Evolutionary conservation across 2,888 invertebrate genomes (phyloP).

Genomic region (Scaptodrosophila latifasciaeformis): DNA sequence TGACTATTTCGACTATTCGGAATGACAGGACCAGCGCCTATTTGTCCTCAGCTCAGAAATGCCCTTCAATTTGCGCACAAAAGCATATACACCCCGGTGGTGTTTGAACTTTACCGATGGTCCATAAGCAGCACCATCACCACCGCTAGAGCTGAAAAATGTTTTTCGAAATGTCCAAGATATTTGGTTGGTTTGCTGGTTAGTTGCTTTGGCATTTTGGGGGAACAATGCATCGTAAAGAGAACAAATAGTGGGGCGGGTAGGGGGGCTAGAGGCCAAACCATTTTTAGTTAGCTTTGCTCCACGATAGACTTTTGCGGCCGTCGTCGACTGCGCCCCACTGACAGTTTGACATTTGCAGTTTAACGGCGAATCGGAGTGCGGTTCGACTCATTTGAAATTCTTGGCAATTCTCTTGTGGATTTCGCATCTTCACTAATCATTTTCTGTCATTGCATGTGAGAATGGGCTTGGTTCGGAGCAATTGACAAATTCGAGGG

Average conservation of each 20-base stretch:
- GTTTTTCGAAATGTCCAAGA: slow-evolving; percentile 52
- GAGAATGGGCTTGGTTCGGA: too few relatives aligned
- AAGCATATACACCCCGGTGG: slow-evolving; percentile 4
- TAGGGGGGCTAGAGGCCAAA: slow-evolving; percentile 15
- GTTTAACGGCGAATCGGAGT: slow-evolving; percentile 18
- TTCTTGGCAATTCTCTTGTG: slow-evolving; percentile 7
- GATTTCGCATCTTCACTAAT: slow-evolving; percentile 17
- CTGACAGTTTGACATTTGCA: slow-evolving; percentile 51
- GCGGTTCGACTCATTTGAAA: neutral
- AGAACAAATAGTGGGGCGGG: too few relatives aligned
- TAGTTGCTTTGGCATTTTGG: slow-evolving; percentile 58
- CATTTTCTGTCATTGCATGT: too few relatives aligned
- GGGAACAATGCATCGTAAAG: too few relatives aligned
- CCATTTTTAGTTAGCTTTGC: slow-evolving; percentile 34
- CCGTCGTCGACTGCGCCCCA: slow-evolving; percentile 11
- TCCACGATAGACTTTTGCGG: slow-evolving; percentile 23
- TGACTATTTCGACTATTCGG: too few relatives aligned
- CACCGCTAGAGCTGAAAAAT: too few relatives aligned
- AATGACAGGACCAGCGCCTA: too few relatives aligned
- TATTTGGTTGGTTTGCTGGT: too few relatives aligned
- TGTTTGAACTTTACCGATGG: slow-evolving; percentile 57
- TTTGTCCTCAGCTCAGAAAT: slow-evolving; percentile 15
- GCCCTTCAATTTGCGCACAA: slow-evolving; percentile 17
- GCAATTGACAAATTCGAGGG: too few relatives aligned
- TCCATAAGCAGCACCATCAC: too few relatives aligned